Base-by-base conservation (phyloP, 2,888 invertebrate genomes). In the Tortrix viridana region DNA sequence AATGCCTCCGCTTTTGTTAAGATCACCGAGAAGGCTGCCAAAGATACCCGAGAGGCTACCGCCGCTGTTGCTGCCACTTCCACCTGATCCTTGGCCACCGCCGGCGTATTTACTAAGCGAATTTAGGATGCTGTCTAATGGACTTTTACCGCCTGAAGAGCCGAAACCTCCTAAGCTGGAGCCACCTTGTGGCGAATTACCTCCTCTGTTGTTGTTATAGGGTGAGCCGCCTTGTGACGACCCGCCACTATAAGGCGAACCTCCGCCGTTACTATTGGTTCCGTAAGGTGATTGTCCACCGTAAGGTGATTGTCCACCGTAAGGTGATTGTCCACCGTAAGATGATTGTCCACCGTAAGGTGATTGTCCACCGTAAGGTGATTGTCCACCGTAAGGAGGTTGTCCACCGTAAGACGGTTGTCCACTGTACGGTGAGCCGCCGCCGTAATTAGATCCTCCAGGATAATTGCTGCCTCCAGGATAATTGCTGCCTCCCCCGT, bases 41-140 rank as follows among this genome's bases (percentile, higher is more conserved):
- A 92, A 82, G 71, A 92, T 85, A 71, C 83, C 88, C 20, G 88
- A 80, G 0, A 92, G 69, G 23, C 84, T 66, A 38, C 72, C 73
- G 2, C 71, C 60, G 43, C 75, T 72, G 20, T 79, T 74, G 5
- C 72, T 56, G 16, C 72, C 74, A 20, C 71, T 65, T 12, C 68
- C 20, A 38, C 59, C 38, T 43, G 65, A 52, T 12, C 74, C 77
- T 37, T 76, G 74, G 26, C 79, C 76, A 6, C 81, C 79, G 26
- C 66, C 72, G 3, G 82, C 82, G 69, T 84, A 85, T 70, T 86
- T 86, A 70, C 72, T 85, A 3, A 86, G 52, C 1, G 84, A 77
- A 65, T 76, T 85, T 16, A 85, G 55, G 43, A 86, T 84, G 53
- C 78, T 75, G 68, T 85, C 86, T 22, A 86, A 67, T 14, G 85